phyloP scores from a whole-genome alignment of 2,888 invertebrate genomes.

The Labia minor region DNA sequence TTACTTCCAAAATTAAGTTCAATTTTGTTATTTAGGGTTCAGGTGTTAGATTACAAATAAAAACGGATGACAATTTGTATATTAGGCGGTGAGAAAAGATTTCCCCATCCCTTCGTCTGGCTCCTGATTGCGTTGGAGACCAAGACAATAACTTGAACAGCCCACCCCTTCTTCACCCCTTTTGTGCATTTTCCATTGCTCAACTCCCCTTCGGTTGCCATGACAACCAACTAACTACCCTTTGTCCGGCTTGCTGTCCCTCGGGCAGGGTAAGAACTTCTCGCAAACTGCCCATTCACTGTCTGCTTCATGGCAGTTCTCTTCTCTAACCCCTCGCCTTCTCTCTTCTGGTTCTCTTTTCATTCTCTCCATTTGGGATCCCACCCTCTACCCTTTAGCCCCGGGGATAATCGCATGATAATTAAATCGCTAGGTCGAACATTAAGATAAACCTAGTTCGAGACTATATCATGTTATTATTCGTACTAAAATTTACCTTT shows the following conservation, averaged over 20 bases:
- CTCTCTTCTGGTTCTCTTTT: not conserved
- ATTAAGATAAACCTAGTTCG: slow-evolving; percentile 24
- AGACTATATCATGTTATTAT: slow-evolving; percentile 18
- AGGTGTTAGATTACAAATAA: slow-evolving; percentile 5
- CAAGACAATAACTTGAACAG: not conserved
- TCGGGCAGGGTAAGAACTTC: slow-evolving; percentile 24
- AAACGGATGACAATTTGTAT: not conserved
- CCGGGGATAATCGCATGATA: slow-evolving; percentile 25
- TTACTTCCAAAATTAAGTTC: too few relatives aligned
- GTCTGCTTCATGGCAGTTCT: slow-evolving; percentile 8
- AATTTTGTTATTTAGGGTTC: not conserved
- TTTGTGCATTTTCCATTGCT: slow-evolving; percentile 1
- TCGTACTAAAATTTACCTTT: slow-evolving; percentile 19
- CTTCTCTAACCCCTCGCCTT: not conserved
- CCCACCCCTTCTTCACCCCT: slow-evolving; percentile 1
- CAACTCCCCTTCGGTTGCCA: slow-evolving; percentile 17
- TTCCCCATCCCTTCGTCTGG: not conserved
- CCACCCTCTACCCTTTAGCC: slow-evolving; percentile 13
- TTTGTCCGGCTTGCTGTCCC: slow-evolving; percentile 24
- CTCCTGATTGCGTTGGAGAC: slow-evolving; percentile 7
- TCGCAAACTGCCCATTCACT: slow-evolving; percentile 13
- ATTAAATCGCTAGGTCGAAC: slow-evolving; percentile 25
- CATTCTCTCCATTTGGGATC: slow-evolving; percentile 1
- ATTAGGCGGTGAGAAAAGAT: not conserved
- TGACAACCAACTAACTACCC: slow-evolving; percentile 24